Evolutionary conservation across 2,888 invertebrate species (phyloP).

Genomic region (Thelaira solivaga): DNA sequence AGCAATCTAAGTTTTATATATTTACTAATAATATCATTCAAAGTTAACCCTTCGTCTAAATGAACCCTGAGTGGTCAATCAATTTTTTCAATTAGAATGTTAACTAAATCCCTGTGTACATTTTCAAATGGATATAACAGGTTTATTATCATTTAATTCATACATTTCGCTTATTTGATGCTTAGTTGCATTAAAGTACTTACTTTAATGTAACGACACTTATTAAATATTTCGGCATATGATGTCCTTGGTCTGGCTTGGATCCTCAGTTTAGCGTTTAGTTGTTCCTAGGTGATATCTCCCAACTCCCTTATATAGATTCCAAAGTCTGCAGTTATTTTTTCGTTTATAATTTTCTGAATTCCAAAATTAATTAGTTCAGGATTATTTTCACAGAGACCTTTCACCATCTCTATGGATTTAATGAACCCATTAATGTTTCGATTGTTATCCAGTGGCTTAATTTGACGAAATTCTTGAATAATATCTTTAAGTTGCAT

Average conservation of each 20-base stretch:
- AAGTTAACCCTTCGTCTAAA: too few relatives aligned
- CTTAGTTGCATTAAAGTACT: too few relatives aligned
- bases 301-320: neutral
- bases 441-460: neutral
- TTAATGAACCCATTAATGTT: neutral
- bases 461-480: conserved; percentile 1
- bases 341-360: neutral
- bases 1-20: too few relatives aligned
- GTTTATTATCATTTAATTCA: too few relatives aligned
- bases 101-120: too few relatives aligned
- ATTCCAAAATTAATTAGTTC: neutral
- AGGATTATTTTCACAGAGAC: neutral
- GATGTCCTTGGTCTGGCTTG: neutral
- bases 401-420: neutral
- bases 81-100: too few relatives aligned
- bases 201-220: too few relatives aligned
- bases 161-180: too few relatives aligned
- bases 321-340: neutral
- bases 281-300: neutral
- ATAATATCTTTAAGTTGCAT: neutral
- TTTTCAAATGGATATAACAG: too few relatives aligned
- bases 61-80: too few relatives aligned
- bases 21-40: too few relatives aligned
- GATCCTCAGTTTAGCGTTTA: neutral
- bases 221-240: neutral